Evolutionary conservation across 2,797 vertebrate genomes (phyloP).

Genomic region (Falco concolor): DNA sequence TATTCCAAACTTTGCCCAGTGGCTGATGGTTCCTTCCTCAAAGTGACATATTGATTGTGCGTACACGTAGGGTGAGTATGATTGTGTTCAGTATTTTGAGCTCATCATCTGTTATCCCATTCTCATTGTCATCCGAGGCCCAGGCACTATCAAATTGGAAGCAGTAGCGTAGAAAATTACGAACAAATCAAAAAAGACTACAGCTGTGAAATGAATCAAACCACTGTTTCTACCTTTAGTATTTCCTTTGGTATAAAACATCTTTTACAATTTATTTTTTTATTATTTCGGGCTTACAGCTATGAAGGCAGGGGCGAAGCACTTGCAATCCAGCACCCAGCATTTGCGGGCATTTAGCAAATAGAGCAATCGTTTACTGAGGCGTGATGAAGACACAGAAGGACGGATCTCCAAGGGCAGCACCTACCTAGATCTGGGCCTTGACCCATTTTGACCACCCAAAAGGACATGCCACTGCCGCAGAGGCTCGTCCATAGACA

Average conservation of each 20-base stretch:
- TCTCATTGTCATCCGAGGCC: conserved; percentile 77
- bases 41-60: conserved; percentile 80
- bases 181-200: conserved; percentile 75
- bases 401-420: not conserved
- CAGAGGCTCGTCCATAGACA: fast-evolving
- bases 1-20: conserved; percentile 54
- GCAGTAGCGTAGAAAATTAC: conserved; percentile 79
- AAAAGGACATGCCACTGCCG: not conserved
- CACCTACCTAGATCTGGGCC: not conserved
- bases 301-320: not conserved
- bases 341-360: not conserved
- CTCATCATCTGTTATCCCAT: conserved; percentile 82
- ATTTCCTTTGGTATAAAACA: conserved; percentile 34
- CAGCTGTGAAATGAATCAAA: conserved; percentile 73
- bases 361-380: not conserved
- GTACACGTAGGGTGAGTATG: conserved; percentile 67
- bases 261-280: not conserved
- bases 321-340: not conserved
- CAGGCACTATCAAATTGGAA: conserved; percentile 79
- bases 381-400: not conserved
- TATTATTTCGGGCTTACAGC: not conserved
- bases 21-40: conserved; percentile 59
- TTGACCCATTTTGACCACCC: not conserved
- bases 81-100: conserved; percentile 72
- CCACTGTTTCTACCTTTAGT: not conserved